phyloP scores from a whole-genome alignment of 1,140 invertebrate species.

The Drosophila pandora region DNA sequence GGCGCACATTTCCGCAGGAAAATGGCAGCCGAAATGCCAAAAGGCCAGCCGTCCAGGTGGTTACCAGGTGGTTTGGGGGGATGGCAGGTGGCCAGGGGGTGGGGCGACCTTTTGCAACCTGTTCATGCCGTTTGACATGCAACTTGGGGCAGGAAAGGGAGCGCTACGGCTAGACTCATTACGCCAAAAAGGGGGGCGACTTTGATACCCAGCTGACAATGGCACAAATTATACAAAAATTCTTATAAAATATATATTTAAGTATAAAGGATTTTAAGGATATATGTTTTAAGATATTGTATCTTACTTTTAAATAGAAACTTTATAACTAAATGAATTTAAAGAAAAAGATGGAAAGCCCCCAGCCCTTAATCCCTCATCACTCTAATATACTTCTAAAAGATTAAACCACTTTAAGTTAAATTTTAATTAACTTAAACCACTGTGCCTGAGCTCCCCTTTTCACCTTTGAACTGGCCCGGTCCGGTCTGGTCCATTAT shows the following conservation, averaged over 20 bases:
- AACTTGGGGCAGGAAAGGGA: slow-evolving; percentile 32
- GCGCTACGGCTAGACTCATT: slow-evolving; percentile 28
- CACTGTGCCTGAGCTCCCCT: slow-evolving; percentile 19
- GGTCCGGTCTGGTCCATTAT: slow-evolving; percentile 32
- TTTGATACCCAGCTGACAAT: slow-evolving; percentile 13
- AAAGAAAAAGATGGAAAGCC: no score
- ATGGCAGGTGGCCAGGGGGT: background rate
- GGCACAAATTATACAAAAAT: background rate
- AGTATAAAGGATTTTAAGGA: no score
- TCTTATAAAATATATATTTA: background rate
- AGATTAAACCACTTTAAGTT: background rate
- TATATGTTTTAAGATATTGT: no score
- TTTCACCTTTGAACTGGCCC: background rate
- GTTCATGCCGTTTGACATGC: slow-evolving; percentile 69
- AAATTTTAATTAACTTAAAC: background rate
- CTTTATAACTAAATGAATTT: background rate
- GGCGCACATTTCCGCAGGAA: slow-evolving; percentile 75
- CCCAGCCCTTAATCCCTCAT: no score
- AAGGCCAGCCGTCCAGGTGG: slow-evolving; percentile 46
- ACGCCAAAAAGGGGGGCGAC: slow-evolving; percentile 1
- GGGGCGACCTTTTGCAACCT: slow-evolving; percentile 35
- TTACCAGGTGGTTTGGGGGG: slow-evolving; percentile 14
- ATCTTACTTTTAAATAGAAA: background rate
- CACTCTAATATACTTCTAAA: background rate
- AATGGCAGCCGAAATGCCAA: slow-evolving; percentile 73